A percentile compares a stretch with the other conserved stretches of the same genome.
These are phyloP conservation scores for Agelastica alni DNA, from an alignment of 2,888 invertebrate species.

Conservation along the genomic window DNA sequence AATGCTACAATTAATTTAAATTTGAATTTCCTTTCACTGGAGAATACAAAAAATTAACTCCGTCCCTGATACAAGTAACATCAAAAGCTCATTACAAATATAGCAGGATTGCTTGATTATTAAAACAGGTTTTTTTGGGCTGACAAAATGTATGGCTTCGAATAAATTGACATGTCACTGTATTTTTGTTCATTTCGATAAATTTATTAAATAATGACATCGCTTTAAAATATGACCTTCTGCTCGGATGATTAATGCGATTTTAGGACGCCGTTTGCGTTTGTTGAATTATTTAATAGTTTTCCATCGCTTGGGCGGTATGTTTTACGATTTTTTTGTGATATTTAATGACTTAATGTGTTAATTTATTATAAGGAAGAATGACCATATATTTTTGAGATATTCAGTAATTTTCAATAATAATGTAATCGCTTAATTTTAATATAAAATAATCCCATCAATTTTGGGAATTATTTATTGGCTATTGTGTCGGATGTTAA, in stretches of 20 bases:
- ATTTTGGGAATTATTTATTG: too few species aligned
- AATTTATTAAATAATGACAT: slow-evolving; percentile 13
- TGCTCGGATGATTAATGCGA: not conserved
- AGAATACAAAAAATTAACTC: not conserved
- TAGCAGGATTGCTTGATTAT: not conserved
- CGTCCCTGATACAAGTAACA: not conserved
- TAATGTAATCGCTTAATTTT: too few species aligned
- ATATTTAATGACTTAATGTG: too few species aligned
- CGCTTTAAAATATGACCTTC: not conserved
- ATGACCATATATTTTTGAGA: too few species aligned
- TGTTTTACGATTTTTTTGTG: too few species aligned
- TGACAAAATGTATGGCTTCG: slow-evolving; percentile 12
- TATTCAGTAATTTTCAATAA: too few species aligned
- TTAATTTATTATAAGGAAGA: too few species aligned
- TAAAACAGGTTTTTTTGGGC: not conserved
- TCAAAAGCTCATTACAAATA: not conserved
- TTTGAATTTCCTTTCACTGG: not conserved
- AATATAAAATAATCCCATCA: too few species aligned
- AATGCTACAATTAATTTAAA: too few species aligned
- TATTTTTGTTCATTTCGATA: slow-evolving; percentile 13
- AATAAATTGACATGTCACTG: slow-evolving; percentile 26
- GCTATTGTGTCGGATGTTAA: too few species aligned
- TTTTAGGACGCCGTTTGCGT: not conserved
- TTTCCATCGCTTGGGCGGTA: too few species aligned
- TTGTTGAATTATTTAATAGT: too few species aligned